Conservation (phyloP, 2,113 vertebrate species). For the Rhipidura dahli region DNA sequence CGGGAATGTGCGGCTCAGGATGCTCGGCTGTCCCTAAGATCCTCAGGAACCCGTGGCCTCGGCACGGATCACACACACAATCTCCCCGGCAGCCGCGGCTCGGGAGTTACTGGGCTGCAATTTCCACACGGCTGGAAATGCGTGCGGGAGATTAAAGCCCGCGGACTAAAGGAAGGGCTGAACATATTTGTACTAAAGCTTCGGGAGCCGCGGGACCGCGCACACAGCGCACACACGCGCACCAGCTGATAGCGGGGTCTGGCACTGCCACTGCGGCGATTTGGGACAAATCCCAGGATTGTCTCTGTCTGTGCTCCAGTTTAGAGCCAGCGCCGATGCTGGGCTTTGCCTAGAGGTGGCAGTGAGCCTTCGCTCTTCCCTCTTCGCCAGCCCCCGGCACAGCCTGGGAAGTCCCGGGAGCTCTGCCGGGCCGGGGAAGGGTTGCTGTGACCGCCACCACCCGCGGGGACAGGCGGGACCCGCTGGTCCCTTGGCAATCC, state of each 20-base stretch:
- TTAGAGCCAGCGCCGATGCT: conserved; percentile 23
- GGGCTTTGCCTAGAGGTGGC: conserved; percentile 67
- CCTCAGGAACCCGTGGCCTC: background rate
- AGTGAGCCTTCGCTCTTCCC: conserved; percentile 68
- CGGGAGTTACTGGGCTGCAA: background rate
- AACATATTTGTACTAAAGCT: conserved; percentile 48
- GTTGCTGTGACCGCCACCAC: rapidly evolving
- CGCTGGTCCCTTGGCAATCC: rapidly evolving
- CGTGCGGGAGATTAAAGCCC: conserved; percentile 32
- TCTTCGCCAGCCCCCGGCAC: background rate
- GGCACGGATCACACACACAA: background rate
- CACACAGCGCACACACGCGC: background rate
- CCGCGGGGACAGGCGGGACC: rapidly evolving
- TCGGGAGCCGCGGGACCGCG: background rate
- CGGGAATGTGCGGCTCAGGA: background rate
- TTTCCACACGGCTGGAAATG: background rate
- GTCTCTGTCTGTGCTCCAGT: conserved; percentile 33
- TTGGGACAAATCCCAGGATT: conserved; percentile 61
- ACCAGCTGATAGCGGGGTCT: conserved; percentile 31
- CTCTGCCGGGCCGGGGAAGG: background rate
- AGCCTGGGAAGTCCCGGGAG: background rate
- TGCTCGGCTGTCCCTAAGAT: background rate
- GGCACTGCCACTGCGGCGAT: conserved; percentile 41
- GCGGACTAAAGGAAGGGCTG: conserved; percentile 23
- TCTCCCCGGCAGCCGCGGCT: background rate